These are phyloP conservation scores for Galeopsomyia nigrocyanea DNA, from an alignment of 2,888 invertebrate genomes.

Conservation along the genomic window DNA sequence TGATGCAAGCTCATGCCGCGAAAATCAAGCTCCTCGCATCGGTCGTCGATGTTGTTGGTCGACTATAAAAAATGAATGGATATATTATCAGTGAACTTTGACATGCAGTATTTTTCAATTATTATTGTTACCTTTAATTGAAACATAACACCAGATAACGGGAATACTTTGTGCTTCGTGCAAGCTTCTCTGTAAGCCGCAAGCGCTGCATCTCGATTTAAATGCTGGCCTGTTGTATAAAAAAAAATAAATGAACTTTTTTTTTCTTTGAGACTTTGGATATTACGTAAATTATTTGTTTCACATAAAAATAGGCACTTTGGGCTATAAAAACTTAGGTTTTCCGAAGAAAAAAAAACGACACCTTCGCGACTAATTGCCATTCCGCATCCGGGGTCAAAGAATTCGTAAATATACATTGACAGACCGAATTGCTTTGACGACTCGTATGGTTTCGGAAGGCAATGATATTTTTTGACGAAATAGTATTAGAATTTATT, in stretches of 20 bases:
- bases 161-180: slow-evolving; percentile 78
- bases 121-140: slow-evolving; percentile 77
- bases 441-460: too few species aligned
- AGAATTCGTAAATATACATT: too few species aligned
- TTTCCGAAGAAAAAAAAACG: too few species aligned
- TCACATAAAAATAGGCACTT: too few species aligned
- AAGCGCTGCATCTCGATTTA: slow-evolving; percentile 79
- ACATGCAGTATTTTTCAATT: background rate
- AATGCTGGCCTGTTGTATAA: slow-evolving; percentile 72
- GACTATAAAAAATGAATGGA: slow-evolving; percentile 58
- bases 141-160: slow-evolving; percentile 78
- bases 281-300: too few species aligned
- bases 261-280: too few species aligned
- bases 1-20: slow-evolving; percentile 75
- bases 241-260: background rate
- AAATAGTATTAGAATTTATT: too few species aligned
- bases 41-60: slow-evolving; percentile 66
- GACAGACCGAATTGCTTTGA: too few species aligned
- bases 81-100: slow-evolving; percentile 2
- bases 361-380: too few species aligned
- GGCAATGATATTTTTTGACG: too few species aligned
- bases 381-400: too few species aligned
- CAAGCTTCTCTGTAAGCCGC: slow-evolving; percentile 82
- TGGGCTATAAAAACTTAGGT: too few species aligned
- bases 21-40: slow-evolving; percentile 75